Percentiles rank a stretch among this genome's conserved stretches.
Evolutionary conservation across 2,888 invertebrate genomes (phyloP).

Genomic region (Abrostola tripartita): DNA sequence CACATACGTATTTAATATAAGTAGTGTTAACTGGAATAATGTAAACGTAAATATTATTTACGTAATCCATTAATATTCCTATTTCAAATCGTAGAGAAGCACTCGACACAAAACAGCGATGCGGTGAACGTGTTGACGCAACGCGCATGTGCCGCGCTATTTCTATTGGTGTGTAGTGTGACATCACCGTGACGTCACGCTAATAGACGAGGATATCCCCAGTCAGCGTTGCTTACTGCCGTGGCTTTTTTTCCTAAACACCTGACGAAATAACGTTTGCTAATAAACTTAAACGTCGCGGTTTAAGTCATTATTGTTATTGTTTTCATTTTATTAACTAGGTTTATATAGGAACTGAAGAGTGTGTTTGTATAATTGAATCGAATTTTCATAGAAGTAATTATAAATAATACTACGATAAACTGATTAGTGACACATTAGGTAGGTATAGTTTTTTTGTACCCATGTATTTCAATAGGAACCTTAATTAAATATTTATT

Average conservation of each 20-base stretch:
- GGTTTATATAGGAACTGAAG: too few relatives aligned
- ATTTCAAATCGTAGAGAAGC: constrained; percentile 55
- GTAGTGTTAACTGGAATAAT: not conserved
- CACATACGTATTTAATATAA: too few relatives aligned
- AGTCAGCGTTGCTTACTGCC: constrained; percentile 54
- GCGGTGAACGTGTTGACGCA: constrained; percentile 78
- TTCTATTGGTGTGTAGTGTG: constrained; percentile 82
- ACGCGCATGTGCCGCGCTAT: constrained; percentile 83
- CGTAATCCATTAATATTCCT: constrained; percentile 27
- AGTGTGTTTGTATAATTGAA: too few relatives aligned
- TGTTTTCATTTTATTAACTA: too few relatives aligned
- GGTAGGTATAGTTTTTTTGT: not conserved
- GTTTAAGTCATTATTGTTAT: not conserved
- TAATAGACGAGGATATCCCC: constrained; percentile 85
- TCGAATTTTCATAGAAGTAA: too few relatives aligned
- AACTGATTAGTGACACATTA: constrained; percentile 10
- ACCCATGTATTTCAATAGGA: too few relatives aligned
- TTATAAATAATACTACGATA: not conserved
- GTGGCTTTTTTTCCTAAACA: constrained; percentile 38
- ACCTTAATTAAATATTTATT: constrained; percentile 1
- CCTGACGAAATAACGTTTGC: constrained; percentile 34
- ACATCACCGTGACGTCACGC: constrained; percentile 86
- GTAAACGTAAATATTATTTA: constrained; percentile 17
- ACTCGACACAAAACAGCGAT: constrained; percentile 64
- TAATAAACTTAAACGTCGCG: constrained; percentile 4